Evolutionary conservation across 1,140 invertebrate species (phyloP).

Genomic region (Drosophila santomea): DNA sequence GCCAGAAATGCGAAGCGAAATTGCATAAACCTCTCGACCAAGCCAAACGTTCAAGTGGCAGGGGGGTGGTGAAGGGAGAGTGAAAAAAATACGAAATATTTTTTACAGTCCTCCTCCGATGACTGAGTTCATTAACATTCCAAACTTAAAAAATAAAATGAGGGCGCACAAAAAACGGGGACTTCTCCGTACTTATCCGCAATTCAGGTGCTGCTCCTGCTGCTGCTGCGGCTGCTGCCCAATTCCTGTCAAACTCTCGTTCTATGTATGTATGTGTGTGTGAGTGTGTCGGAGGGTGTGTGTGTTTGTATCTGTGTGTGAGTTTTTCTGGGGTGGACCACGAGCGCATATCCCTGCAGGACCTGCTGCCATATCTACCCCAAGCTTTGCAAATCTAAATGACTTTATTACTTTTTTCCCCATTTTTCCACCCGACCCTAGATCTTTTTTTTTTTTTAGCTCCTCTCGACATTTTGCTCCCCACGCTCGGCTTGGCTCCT

Average conservation of each 20-base stretch:
- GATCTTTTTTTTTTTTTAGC: conserved; percentile 26
- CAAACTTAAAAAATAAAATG: conserved; percentile 50
- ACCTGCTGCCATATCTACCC: conserved; percentile 74
- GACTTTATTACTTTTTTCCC: conserved; percentile 79
- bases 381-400: conserved; percentile 79
- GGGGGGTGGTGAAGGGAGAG: background rate
- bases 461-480: conserved; percentile 48
- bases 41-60: conserved; percentile 41
- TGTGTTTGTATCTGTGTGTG: background rate
- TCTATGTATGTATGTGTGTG: conserved; percentile 7
- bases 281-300: background rate
- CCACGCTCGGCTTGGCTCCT: conserved; percentile 18
- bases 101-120: conserved; percentile 55
- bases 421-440: conserved; percentile 41
- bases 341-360: conserved; percentile 23
- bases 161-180: conserved; percentile 21
- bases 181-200: conserved; percentile 6
- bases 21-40: conserved; percentile 77
- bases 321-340: conserved; percentile 25
- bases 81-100: conserved; percentile 35
- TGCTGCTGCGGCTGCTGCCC: conserved; percentile 32
- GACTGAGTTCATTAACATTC: conserved; percentile 78
- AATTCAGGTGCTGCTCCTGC: conserved; percentile 47
- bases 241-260: conserved; percentile 57
- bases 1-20: conserved; percentile 79